A percentile compares a stretch with the other conserved stretches of the same genome.
Conservation (phyloP, 2,113 vertebrate species). For the Clupea harengus region DNA sequence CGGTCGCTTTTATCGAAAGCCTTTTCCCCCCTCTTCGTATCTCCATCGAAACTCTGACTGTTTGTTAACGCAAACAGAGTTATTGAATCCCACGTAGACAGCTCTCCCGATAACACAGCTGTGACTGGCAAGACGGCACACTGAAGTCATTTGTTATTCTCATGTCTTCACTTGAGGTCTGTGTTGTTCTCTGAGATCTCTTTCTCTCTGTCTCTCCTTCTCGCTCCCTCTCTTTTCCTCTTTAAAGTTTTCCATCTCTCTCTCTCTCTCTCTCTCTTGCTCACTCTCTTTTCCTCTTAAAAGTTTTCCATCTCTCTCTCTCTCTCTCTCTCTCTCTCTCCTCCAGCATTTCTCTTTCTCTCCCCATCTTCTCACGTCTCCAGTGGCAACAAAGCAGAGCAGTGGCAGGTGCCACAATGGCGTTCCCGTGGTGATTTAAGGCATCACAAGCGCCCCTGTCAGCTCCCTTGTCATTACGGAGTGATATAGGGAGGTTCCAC, state of each 20-base stretch:
- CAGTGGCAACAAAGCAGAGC: constrained; percentile 30
- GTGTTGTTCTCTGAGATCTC: not conserved
- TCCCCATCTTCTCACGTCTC: not conserved
- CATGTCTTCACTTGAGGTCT: not conserved
- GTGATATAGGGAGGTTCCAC: constrained; percentile 20
- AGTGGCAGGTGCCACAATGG: constrained; percentile 11
- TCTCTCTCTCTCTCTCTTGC: not conserved
- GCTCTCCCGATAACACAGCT: not conserved
- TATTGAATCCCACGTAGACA: not conserved
- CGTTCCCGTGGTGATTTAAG: constrained; percentile 28
- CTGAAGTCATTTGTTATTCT: not conserved
- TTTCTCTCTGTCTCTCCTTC: too few species aligned
- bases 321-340: not conserved
- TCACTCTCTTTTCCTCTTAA: not conserved
- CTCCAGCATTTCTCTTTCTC: not conserved
- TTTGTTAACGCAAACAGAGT: not conserved
- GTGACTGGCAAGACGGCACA: not conserved
- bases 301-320: not conserved
- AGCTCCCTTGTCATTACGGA: constrained; percentile 28
- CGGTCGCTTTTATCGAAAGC: not conserved
- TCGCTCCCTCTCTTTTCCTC: too few species aligned
- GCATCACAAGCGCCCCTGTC: constrained; percentile 29
- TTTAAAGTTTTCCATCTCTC: too few species aligned
- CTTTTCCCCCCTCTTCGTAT: not conserved
- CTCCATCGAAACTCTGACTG: not conserved